Base-by-base conservation (phyloP, 1,140 invertebrate genomes). In the Papilio polytes region DNA sequence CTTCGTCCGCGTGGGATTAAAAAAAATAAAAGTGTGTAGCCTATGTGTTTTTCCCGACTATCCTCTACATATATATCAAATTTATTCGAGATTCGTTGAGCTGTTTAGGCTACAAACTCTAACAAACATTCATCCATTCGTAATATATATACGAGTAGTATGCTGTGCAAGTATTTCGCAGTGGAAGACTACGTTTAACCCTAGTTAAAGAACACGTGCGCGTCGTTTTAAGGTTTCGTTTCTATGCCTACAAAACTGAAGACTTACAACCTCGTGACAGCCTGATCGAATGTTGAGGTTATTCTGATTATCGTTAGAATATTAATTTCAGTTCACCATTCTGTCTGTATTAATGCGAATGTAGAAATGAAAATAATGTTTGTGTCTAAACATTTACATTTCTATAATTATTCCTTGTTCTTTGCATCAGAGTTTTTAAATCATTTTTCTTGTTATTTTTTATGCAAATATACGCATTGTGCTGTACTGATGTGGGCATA, bases 141-240 rank as follows among this genome's bases (percentile, higher is more conserved):
- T n/a, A n/a, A n/a, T n/a, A n/a, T n/a, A n/a, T n/a, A n/a, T n/a
- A n/a, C n/a, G n/a, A n/a, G n/a, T n/a, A n/a, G n/a, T n/a, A n/a
- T n/a, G n/a, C n/a, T n/a, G n/a, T n/a, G n/a, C n/a, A n/a, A n/a
- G n/a, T n/a, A 7, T 53, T 53, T 3, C 15, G 15, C 15, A 53
- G 51, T 53, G 51, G 15, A 53, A 53, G 15, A 1, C 51, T n/a
- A 53, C 15, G 7, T 18, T 53, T 53, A 53, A 53, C 51, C 7
- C 46, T 48, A 48, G 48, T 9, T 20, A 20, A 51, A 51, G 48
- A 51, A 56, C 53, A 56, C 53, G 53, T 56, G 53, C n/a, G 9
- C n/a, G 59, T 63, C 8, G 56, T 59, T 63, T 26, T 63, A 63
- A 31, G 59, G 59, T 26, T 63, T 63, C 59, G n/a, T 59, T 59